Conservation (phyloP, 2,797 vertebrate genomes). For the Halcyon badia region DNA sequence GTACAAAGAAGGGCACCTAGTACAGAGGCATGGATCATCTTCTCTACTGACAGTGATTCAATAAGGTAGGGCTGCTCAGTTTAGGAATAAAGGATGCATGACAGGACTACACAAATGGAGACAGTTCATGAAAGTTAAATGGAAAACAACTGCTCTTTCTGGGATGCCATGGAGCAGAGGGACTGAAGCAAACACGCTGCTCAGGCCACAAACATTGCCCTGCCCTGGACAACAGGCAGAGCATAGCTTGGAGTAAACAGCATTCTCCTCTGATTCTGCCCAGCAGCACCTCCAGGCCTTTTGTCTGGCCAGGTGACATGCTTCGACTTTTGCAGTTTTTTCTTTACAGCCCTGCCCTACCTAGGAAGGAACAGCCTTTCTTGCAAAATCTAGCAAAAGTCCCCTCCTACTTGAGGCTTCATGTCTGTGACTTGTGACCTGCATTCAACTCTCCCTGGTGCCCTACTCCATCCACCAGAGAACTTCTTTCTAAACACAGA, state of each 20-base stretch:
- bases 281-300: background rate
- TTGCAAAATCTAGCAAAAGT: background rate
- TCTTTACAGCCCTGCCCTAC: background rate
- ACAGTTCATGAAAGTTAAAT: background rate
- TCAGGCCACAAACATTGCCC: accelerated
- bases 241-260: accelerated
- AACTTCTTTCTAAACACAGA: background rate
- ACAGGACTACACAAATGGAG: accelerated
- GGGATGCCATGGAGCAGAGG: background rate
- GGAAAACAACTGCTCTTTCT: background rate
- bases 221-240: background rate
- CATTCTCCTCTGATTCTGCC: background rate
- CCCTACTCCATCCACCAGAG: background rate
- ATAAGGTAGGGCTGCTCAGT: background rate
- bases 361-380: background rate
- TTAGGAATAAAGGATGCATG: background rate
- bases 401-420: background rate
- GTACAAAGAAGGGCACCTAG: background rate
- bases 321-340: background rate
- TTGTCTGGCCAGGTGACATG: accelerated
- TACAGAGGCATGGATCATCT: accelerated
- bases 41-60: background rate
- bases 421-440: background rate
- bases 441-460: background rate
- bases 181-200: background rate